These are phyloP conservation scores for Tachysurus vachellii DNA, from an alignment of 2,113 vertebrate genomes.

Conservation along the genomic window DNA sequence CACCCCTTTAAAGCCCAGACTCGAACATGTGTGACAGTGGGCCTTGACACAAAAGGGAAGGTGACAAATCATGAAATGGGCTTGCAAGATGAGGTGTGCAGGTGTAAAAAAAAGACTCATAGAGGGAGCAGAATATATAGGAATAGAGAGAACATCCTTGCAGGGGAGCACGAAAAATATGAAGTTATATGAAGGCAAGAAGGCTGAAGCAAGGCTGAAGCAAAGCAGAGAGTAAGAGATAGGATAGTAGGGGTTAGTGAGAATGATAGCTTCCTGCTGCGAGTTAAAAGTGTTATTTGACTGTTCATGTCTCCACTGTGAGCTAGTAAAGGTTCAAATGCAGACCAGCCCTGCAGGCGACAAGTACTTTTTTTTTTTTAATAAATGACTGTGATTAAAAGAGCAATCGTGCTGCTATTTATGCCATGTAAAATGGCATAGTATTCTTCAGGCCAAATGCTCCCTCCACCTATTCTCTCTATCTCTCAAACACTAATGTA, in stretches of 20 bases:
- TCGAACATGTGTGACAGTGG: conserved; percentile 5
- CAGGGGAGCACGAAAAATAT: conserved; percentile 21
- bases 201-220: not conserved
- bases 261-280: conserved; percentile 43
- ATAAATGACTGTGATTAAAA: conserved; percentile 57
- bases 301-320: conserved; percentile 35
- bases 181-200: conserved; percentile 12
- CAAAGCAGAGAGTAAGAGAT: conserved; percentile 7
- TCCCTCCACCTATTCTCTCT: conserved; percentile 5
- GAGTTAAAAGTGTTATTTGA: conserved; percentile 44
- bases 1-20: conserved; percentile 30
- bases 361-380: conserved; percentile 32
- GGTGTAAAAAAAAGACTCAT: not conserved
- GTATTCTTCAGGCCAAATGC: conserved; percentile 40
- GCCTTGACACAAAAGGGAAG: not conserved
- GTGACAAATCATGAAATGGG: conserved; percentile 13
- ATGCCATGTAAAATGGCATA: conserved; percentile 43
- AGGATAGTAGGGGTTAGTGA: conserved; percentile 25
- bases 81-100: not conserved
- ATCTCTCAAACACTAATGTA: conserved; percentile 19
- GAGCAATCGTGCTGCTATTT: conserved; percentile 47
- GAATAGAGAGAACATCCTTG: not conserved
- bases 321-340: conserved; percentile 31
- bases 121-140: not conserved
- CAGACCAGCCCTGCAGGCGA: conserved; percentile 40